Percentiles rank a stretch among this genome's conserved stretches.
phyloP scores from a whole-genome alignment of 1,140 invertebrate species.

The Thaumatotibia leucotreta region DNA sequence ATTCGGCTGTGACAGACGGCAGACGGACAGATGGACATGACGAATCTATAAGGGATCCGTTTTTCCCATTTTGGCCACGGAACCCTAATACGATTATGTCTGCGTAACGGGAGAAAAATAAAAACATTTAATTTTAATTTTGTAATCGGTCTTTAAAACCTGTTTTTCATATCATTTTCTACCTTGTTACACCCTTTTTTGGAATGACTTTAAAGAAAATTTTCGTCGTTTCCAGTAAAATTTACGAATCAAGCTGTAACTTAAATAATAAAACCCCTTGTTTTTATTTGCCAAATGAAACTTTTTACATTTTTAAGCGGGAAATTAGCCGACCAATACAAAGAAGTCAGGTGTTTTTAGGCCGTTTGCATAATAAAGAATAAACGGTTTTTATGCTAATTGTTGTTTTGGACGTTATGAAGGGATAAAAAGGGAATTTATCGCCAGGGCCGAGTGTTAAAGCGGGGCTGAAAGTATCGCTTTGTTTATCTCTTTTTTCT shows the following conservation, averaged over 20 bases:
- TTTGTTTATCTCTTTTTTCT: conserved; percentile 12
- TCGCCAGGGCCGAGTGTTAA: not conserved
- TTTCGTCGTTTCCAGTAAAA: not conserved
- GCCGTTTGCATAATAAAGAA: conserved; percentile 15
- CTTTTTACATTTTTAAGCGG: conserved; percentile 10
- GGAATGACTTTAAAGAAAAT: not conserved
- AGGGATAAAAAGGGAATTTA: conserved; percentile 18
- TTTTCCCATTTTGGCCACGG: too few relatives aligned
- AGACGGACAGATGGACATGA: too few relatives aligned
- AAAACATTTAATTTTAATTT: too few relatives aligned
- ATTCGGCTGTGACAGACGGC: too few relatives aligned
- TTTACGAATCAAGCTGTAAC: conserved; percentile 6
- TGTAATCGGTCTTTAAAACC: too few relatives aligned
- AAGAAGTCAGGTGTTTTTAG: conserved; percentile 17
- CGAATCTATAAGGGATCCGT: too few relatives aligned
- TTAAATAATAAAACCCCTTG: not conserved
- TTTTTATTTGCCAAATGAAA: conserved; percentile 11
- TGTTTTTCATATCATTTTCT: too few relatives aligned
- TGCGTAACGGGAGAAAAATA: too few relatives aligned
- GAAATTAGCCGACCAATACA: conserved; percentile 2
- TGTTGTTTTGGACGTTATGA: conserved; percentile 16
- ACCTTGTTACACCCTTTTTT: not conserved
- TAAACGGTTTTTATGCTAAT: conserved; percentile 14
- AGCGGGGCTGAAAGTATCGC: not conserved
- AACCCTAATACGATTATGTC: too few relatives aligned